Evolutionary conservation across 2,888 invertebrate species (phyloP).

Genomic region (Rhaphigaster nebulosa): DNA sequence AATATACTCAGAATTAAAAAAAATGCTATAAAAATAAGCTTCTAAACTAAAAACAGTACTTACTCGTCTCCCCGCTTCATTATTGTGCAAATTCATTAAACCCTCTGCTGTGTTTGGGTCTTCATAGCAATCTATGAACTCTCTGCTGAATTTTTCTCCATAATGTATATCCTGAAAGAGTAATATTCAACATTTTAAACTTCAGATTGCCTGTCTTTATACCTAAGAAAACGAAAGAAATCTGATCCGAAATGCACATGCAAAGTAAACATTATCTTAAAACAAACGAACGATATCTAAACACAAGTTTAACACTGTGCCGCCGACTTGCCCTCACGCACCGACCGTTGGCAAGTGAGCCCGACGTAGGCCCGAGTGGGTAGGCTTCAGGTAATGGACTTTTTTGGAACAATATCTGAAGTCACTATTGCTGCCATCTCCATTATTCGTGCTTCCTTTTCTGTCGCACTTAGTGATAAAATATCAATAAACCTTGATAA

Average conservation of each 20-base stretch:
- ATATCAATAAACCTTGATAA: too few species aligned
- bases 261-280: conserved; percentile 6
- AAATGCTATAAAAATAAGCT: not conserved
- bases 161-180: conserved; percentile 80
- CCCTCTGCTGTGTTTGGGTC: conserved; percentile 80
- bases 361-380: too few species aligned
- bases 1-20: not conserved
- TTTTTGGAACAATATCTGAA: too few species aligned
- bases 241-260: not conserved
- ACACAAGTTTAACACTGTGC: too few species aligned
- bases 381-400: too few species aligned
- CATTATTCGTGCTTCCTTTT: too few species aligned
- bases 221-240: not conserved
- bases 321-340: too few species aligned
- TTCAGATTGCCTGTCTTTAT: not conserved
- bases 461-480: too few species aligned
- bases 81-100: conserved; percentile 92
- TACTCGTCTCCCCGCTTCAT: conserved; percentile 91
- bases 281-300: not conserved
- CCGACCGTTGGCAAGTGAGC: too few species aligned
- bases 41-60: conserved; percentile 65
- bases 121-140: conserved; percentile 88
- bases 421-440: too few species aligned
- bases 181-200: not conserved
- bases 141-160: conserved; percentile 86